Evolutionary conservation across 2,888 invertebrate species (phyloP).

Genomic region (Hemaris fuciformis): DNA sequence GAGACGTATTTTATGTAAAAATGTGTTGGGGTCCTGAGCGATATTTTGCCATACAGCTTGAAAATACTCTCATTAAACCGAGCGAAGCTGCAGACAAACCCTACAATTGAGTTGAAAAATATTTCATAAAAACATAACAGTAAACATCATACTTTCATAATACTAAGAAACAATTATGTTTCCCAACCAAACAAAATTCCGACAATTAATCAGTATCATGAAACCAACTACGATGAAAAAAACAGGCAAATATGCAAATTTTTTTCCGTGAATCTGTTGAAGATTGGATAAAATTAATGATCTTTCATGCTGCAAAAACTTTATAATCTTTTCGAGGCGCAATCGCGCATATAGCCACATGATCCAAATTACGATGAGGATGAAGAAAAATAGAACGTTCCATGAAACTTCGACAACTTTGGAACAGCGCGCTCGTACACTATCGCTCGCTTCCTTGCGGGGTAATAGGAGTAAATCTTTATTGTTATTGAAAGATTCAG

Average conservation of each 20-base stretch:
- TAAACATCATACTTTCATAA: too few relatives aligned
- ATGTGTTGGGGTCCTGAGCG: too few relatives aligned
- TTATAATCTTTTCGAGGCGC: conserved; percentile 60
- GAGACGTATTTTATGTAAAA: too few relatives aligned
- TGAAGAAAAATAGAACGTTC: conserved; percentile 16
- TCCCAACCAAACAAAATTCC: background rate
- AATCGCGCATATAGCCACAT: conserved; percentile 63
- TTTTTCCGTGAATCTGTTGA: conserved; percentile 9
- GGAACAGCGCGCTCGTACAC: conserved; percentile 18
- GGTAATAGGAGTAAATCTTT: background rate
- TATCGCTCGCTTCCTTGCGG: background rate
- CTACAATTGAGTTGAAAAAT: too few relatives aligned
- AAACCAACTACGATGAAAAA: background rate
- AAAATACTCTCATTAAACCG: too few relatives aligned
- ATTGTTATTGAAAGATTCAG: background rate
- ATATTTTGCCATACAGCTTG: too few relatives aligned
- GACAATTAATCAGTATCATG: background rate
- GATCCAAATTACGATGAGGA: conserved; percentile 64
- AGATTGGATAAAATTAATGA: conserved; percentile 59
- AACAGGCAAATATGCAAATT: background rate
- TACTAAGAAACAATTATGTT: too few relatives aligned
- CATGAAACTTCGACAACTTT: conserved; percentile 31
- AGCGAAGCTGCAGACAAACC: too few relatives aligned
- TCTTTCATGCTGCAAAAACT: conserved; percentile 53
- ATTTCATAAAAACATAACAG: too few relatives aligned